These are phyloP conservation scores for Idaea dimidiata DNA, from an alignment of 2,888 invertebrate genomes.

Conservation along the genomic window DNA sequence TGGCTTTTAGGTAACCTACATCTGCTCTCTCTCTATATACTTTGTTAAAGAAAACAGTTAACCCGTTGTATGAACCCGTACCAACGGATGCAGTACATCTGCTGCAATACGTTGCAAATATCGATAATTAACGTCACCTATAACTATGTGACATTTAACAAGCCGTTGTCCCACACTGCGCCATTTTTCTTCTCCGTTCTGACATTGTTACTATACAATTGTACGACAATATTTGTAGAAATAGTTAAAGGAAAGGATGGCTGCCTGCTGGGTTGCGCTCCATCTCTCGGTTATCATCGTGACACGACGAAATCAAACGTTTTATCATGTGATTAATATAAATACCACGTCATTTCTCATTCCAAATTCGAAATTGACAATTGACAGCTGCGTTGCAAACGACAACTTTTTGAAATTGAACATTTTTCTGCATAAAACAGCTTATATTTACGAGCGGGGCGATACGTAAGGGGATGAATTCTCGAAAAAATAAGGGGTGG, in stretches of 20 bases:
- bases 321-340: slow-evolving; percentile 1
- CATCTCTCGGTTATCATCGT: neutral
- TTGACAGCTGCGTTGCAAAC: slow-evolving; percentile 19
- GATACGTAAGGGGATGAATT: slow-evolving; percentile 8
- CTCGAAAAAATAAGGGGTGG: slow-evolving; percentile 21
- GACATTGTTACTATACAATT: neutral
- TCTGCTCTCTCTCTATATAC: neutral
- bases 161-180: neutral
- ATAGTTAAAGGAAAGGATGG: neutral
- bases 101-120: neutral
- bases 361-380: slow-evolving; percentile 11
- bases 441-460: slow-evolving; percentile 20
- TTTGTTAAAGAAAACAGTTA: neutral
- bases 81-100: neutral
- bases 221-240: neutral
- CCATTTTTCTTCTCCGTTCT: neutral
- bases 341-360: slow-evolving; percentile 10
- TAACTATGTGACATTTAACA: neutral
- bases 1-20: neutral
- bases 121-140: neutral
- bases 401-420: slow-evolving; percentile 18
- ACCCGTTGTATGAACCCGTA: neutral
- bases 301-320: neutral
- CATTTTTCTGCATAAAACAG: slow-evolving; percentile 19
- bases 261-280: neutral